These are phyloP conservation scores for Lontra canadensis DNA, from an alignment of 2,113 vertebrate genomes.

Conservation along the genomic window DNA sequence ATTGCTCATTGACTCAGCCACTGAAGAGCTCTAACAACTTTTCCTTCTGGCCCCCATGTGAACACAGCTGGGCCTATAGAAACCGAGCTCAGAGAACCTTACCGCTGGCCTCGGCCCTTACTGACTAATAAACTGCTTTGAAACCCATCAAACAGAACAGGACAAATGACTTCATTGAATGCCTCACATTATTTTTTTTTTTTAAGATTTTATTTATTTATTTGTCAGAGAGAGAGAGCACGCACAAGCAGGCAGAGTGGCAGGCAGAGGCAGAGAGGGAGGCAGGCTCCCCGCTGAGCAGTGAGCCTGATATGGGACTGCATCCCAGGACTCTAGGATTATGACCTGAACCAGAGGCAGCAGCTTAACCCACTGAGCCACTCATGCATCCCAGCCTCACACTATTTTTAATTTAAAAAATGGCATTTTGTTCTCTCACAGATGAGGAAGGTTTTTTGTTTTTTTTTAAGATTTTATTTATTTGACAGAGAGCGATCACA, in stretches of 20 bases:
- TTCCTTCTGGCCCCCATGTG: not conserved
- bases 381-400: not conserved
- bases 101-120: not conserved
- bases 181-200: not conserved
- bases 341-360: too few species aligned
- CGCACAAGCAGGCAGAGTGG: too few species aligned
- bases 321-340: too few species aligned
- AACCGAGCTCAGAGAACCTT: not conserved
- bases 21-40: not conserved
- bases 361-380: too few species aligned
- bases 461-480: not conserved
- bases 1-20: not conserved
- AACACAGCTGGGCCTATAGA: not conserved
- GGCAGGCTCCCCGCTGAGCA: too few species aligned
- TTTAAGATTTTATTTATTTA: not conserved
- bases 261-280: too few species aligned
- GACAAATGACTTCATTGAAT: not conserved
- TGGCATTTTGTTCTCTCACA: conserved; percentile 4
- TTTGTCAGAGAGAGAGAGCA: too few species aligned
- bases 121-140: not conserved
- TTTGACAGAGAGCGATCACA: too few species aligned
- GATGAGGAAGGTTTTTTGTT: not conserved
- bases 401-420: not conserved
- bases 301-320: too few species aligned
- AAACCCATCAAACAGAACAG: not conserved